phyloP scores from a whole-genome alignment of 2,797 vertebrate genomes.

The Alcedo quadribrachys region DNA sequence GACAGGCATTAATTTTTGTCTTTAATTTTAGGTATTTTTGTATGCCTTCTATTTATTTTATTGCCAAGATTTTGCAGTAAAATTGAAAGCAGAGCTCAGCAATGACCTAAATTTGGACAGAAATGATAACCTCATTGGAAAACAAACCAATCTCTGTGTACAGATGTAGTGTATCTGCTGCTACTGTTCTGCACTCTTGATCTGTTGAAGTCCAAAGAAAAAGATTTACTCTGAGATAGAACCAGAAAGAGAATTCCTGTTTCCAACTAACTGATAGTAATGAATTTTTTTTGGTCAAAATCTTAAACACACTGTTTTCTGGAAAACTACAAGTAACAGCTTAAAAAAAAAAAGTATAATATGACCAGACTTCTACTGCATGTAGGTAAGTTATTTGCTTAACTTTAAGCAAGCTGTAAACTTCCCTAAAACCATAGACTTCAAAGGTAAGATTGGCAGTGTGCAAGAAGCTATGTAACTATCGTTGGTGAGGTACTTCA shows the following conservation, averaged over 20 bases:
- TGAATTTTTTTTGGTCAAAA: not conserved
- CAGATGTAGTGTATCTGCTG: not conserved
- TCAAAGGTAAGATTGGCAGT: not conserved
- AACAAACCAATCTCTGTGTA: not conserved
- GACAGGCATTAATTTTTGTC: rapidly evolving
- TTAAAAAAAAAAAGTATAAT: not conserved
- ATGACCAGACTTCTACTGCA: not conserved
- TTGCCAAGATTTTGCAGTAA: not conserved
- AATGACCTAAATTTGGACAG: not conserved
- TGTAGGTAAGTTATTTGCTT: not conserved
- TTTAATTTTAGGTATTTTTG: not conserved
- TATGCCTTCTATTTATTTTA: not conserved
- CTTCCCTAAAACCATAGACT: not conserved
- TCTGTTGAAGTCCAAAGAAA: not conserved
- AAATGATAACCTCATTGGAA: not conserved
- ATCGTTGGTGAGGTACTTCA: not conserved
- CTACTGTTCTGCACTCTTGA: not conserved
- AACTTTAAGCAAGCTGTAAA: constrained; percentile 12
- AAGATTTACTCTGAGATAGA: not conserved
- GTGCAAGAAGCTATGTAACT: not conserved
- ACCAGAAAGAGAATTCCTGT: not conserved
- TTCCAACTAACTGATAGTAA: not conserved
- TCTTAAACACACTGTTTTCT: not conserved
- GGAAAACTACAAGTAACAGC: not conserved
- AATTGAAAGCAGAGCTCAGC: not conserved